Conservation (phyloP, 2,888 invertebrate genomes). For the Meiosimyza decipiens region DNA sequence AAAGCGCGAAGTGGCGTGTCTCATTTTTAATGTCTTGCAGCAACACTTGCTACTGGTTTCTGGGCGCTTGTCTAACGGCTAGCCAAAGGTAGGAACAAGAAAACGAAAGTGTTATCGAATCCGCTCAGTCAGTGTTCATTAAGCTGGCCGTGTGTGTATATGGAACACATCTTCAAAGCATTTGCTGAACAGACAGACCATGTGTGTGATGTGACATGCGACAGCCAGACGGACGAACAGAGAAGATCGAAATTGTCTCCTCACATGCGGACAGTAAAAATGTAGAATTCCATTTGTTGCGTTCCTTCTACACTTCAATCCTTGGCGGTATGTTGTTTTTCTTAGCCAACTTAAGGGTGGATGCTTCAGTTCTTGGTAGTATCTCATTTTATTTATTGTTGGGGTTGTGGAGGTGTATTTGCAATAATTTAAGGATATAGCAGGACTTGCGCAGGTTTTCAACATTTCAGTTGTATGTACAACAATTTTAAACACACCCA, state of each 20-base stretch:
- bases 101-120: constrained; percentile 65
- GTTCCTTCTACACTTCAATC: no score
- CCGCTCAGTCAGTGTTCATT: constrained; percentile 30
- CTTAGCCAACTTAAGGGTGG: no score
- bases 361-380: no score
- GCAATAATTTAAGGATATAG: no score
- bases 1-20: background rate
- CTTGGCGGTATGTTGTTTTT: no score
- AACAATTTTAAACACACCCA: no score
- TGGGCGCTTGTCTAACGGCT: constrained; percentile 65
- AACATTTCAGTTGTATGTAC: no score
- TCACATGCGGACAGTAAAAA: constrained; percentile 24
- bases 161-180: constrained; percentile 22
- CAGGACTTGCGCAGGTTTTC: no score
- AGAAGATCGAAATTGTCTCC: background rate
- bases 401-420: no score
- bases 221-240: background rate
- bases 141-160: constrained; percentile 32
- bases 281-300: background rate
- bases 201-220: constrained; percentile 17
- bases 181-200: constrained; percentile 33
- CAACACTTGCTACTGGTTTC: constrained; percentile 43
- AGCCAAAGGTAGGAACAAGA: constrained; percentile 67
- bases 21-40: constrained; percentile 7
- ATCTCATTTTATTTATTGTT: no score